Evolutionary conservation across 1,140 invertebrate genomes (phyloP), one percentile per base, ranked within the genome.

Genomic region (Megathymus violae): DNA sequence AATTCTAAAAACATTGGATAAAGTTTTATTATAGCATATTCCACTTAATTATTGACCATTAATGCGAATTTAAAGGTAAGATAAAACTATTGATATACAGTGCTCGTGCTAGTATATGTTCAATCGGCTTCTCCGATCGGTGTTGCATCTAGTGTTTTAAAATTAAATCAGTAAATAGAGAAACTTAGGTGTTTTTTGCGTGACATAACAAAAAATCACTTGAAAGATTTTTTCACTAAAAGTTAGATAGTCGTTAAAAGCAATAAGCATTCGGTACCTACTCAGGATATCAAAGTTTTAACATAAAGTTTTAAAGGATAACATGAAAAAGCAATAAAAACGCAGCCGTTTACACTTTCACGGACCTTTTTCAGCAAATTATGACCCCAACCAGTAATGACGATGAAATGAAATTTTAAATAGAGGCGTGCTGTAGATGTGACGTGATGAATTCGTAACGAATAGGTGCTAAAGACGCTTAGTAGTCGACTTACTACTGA

Each of bases 281-380:
- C 51, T 51, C 17, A n/a, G 31, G 31, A 51, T 25, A 51, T 51
- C n/a, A 51, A 31, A 51, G 36, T 10, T 51, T 19, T 27, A 4
- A 41, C 38, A 9, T 38, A 5, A 19, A 10, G 13, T 14, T n/a
- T n/a, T n/a, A n/a, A n/a, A n/a, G n/a, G n/a, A n/a, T 3, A 56
- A 56, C 52, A 56, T 43, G 52, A 56, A 56, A 56, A 56, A 17
- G 52, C 22, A 31, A 56, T 43, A 56, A 56, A 51, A 56, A 56
- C 50, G 14, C 52, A 56, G 17, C 16, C 52, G 7, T 25, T 56
- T 13, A 25, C 15, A 31, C 25, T 43, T 56, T 56, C 41, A 10
- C 27, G 40, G 19, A 31, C 15, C 52, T 44, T 56, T 56, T 56
- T 44, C 38, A 56, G 38, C 52, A 43, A 56, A 31, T 56, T 56